Conservation (phyloP, 2,113 vertebrate genomes). For the Sturnira hondurensis region DNA sequence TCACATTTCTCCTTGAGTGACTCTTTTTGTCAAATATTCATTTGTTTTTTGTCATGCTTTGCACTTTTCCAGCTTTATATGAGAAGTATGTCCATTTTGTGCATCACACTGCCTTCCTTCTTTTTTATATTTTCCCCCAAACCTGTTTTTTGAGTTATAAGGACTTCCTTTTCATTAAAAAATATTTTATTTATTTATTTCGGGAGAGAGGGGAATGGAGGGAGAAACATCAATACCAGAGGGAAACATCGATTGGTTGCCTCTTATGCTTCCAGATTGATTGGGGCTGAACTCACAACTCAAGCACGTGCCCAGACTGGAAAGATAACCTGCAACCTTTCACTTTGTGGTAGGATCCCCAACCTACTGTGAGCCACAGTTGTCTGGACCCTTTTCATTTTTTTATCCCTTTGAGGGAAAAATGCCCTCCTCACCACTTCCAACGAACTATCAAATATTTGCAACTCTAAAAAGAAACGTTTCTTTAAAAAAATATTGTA, state of each 20-base stretch:
- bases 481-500: not conserved
- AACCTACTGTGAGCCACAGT: too few relatives aligned
- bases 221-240: too few relatives aligned
- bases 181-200: too few relatives aligned
- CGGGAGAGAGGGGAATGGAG: too few relatives aligned
- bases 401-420: not conserved
- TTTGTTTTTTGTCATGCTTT: not conserved
- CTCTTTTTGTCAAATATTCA: not conserved
- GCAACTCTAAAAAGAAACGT: not conserved
- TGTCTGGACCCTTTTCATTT: not conserved
- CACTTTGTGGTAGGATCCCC: too few relatives aligned
- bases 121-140: not conserved
- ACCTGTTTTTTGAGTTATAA: not conserved
- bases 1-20: not conserved
- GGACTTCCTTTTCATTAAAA: not conserved
- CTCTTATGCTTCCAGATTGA: too few relatives aligned
- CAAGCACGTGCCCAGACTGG: too few relatives aligned
- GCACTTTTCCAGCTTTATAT: not conserved
- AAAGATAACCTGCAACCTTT: too few relatives aligned
- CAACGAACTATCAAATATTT: not conserved
- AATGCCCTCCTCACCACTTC: not conserved
- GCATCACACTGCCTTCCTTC: not conserved
- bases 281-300: too few relatives aligned
- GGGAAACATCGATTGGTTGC: too few relatives aligned
- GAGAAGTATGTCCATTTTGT: not conserved